Evolutionary conservation across 2,113 vertebrate genomes (phyloP).

Genomic region (Perca schrenkii): DNA sequence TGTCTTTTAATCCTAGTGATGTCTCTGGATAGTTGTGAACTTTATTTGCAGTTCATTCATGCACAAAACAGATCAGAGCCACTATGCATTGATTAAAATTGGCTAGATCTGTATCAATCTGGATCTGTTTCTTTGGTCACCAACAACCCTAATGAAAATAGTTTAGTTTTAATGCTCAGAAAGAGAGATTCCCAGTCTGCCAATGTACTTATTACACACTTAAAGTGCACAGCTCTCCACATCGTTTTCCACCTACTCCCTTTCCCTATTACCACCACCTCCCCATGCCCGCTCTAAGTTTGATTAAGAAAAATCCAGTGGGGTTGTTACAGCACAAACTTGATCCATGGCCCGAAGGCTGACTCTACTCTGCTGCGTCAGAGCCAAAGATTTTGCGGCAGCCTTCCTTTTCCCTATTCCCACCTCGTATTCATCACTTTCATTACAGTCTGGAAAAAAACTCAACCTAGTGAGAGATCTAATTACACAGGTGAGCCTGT

Average conservation of each 20-base stretch:
- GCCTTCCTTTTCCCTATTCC: constrained; percentile 40
- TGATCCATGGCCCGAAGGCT: constrained; percentile 62
- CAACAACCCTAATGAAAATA: constrained; percentile 14
- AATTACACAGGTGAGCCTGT: constrained; percentile 19
- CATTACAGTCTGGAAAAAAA: constrained; percentile 37
- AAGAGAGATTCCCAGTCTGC: constrained; percentile 42
- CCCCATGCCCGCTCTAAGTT: constrained; percentile 44
- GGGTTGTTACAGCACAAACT: constrained; percentile 54
- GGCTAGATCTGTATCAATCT: neutral
- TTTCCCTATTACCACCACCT: constrained; percentile 30
- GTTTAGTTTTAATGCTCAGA: constrained; percentile 20
- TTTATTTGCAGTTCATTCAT: neutral
- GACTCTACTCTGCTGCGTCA: constrained; percentile 39
- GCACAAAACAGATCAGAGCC: neutral
- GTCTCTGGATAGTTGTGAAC: neutral
- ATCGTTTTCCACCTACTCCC: constrained; percentile 45
- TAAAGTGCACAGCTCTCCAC: constrained; percentile 40
- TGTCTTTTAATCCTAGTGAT: no score
- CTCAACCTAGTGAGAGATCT: constrained; percentile 23
- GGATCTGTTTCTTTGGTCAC: neutral
- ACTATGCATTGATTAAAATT: neutral
- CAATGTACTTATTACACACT: constrained; percentile 52
- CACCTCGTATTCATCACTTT: constrained; percentile 59
- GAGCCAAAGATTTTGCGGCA: constrained; percentile 42
- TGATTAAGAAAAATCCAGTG: constrained; percentile 58